A percentile compares a stretch with the other conserved stretches of the same genome.
Evolutionary conservation across 1,140 invertebrate species (phyloP).

Genomic region (Doryteuthis pealeii): DNA sequence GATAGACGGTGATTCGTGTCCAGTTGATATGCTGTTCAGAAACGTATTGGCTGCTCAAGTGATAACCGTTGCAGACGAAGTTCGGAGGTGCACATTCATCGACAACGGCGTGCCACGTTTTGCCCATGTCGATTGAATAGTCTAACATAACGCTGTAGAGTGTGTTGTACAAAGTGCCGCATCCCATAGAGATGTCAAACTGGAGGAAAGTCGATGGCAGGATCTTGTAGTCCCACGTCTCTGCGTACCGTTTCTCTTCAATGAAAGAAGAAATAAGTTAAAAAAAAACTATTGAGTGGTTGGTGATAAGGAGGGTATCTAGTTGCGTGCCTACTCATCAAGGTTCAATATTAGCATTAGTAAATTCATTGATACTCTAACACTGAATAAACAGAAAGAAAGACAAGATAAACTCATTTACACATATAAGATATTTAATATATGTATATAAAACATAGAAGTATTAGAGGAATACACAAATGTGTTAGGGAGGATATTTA

Average conservation of each 20-base stretch:
- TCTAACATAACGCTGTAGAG: slow-evolving; percentile 54
- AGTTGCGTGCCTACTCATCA: no score
- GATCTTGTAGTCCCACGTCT: slow-evolving; percentile 61
- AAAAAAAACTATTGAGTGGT: not conserved
- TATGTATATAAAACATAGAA: no score
- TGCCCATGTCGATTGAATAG: slow-evolving; percentile 60
- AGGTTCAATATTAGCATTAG: no score
- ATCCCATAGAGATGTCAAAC: slow-evolving; percentile 61
- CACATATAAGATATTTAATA: no score
- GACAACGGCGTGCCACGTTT: slow-evolving; percentile 57
- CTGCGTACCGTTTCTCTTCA: slow-evolving; percentile 53
- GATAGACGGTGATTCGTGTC: slow-evolving; percentile 58
- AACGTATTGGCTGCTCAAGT: slow-evolving; percentile 55
- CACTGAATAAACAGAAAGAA: no score
- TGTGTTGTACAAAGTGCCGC: slow-evolving; percentile 47
- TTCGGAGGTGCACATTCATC: slow-evolving; percentile 58
- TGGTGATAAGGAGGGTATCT: not conserved
- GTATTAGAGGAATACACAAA: no score
- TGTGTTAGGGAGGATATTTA: no score
- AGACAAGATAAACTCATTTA: no score
- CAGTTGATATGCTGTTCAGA: slow-evolving; percentile 58
- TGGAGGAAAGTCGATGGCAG: slow-evolving; percentile 60
- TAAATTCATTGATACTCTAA: no score
- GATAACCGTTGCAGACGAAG: slow-evolving; percentile 58
- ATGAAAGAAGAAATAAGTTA: not conserved